Evolutionary conservation across 2,888 invertebrate genomes (phyloP).

Genomic region (Pyrgus malvae): DNA sequence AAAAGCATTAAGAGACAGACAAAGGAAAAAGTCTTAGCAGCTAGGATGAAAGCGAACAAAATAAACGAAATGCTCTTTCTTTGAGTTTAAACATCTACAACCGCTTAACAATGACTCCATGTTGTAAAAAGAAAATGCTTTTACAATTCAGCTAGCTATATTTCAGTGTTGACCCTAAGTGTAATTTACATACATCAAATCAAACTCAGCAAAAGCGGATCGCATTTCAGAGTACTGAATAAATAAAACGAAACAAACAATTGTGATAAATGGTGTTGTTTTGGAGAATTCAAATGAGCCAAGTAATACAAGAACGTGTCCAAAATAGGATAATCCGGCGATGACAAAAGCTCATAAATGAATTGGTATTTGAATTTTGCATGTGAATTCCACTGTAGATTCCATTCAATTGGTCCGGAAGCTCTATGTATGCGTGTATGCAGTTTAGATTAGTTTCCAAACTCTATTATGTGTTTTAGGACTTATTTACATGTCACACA

Average conservation of each 20-base stretch:
- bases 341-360: slow-evolving; percentile 6
- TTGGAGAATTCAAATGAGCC: slow-evolving; percentile 21
- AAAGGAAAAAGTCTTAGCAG: too few relatives aligned
- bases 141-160: not conserved
- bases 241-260: slow-evolving; percentile 20
- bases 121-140: not conserved
- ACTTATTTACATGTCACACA: too few relatives aligned
- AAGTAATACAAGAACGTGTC: slow-evolving; percentile 12
- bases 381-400: slow-evolving; percentile 7
- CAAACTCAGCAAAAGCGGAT: slow-evolving; percentile 11
- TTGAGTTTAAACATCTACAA: too few relatives aligned
- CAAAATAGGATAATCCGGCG: too few relatives aligned
- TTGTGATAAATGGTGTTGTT: slow-evolving; percentile 19
- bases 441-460: too few relatives aligned
- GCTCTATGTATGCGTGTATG: too few relatives aligned
- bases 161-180: not conserved
- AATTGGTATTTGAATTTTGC: slow-evolving; percentile 20
- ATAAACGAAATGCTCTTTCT: too few relatives aligned
- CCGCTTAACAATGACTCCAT: not conserved
- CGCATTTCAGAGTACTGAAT: slow-evolving; percentile 21
- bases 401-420: too few relatives aligned
- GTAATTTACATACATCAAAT: slow-evolving; percentile 20
- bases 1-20: too few relatives aligned
- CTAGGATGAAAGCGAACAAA: too few relatives aligned
- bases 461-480: too few relatives aligned